Evolutionary conservation across 2,888 invertebrate genomes (phyloP), one percentile per base, ranked within the genome.

Genomic region (Thereva unica): DNA sequence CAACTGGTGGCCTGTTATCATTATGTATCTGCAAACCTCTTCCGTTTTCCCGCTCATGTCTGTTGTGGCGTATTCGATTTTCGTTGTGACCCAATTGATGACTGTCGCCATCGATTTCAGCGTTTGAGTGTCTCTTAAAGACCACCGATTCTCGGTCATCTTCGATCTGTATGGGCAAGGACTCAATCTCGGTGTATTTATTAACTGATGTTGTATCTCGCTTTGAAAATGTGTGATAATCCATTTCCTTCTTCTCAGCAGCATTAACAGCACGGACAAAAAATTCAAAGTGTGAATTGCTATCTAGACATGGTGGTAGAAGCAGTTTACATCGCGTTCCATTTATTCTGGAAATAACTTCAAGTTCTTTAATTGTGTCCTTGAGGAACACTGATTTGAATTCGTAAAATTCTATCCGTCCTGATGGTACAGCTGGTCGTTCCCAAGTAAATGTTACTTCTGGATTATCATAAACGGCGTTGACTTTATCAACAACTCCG

Each of bases 331-430:
- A 76, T 9, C 65, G 55, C 12, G 67, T 72, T 5, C 70, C 71
- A 1, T 69, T 64, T 9, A 75, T 70, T 7, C 71, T 70, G 44
- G 76, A 77, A 12, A 73, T 71, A 6, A 71, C 69, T 35, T 55
- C 47, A 8, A 53, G 37, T 35, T 63, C 52, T n/a, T 38, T 40
- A 8, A 41, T 41, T 35, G 40, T 65, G 38, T 54, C 40, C 35
- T 66, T 68, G 4, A 59, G 12, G 4, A 67, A 52, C 6, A 45
- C 45, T 23, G 68, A 64, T 59, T 64, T 61, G 3, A 89, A 79
- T 78, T 88, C 84, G 74, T 87, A 89, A 53, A 77, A 79, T 70
- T 86, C 84, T 1, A 87, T 75, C 12, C 82, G 82, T 2, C 87
- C 88, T 6, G 85, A 85, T 34, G 83, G 79, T 50, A 75, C 74